These are phyloP conservation scores for Drosophila arawakana DNA, from an alignment of 1,140 invertebrate genomes.

Conservation along the genomic window DNA sequence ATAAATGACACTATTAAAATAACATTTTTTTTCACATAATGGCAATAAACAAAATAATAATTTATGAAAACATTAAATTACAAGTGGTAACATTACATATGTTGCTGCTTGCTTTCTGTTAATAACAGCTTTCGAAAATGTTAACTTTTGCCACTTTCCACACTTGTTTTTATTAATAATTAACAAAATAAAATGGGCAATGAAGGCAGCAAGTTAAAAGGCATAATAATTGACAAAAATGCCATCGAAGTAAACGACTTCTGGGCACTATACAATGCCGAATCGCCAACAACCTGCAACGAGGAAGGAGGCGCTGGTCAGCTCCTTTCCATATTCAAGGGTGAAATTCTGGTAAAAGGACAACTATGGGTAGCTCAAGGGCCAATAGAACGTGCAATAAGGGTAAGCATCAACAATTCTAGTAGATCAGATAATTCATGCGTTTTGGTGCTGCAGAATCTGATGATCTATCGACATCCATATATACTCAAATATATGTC, in stretches of 20 bases:
- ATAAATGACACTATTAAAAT: no score
- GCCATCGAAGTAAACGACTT: conserved; percentile 90
- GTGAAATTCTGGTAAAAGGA: conserved; percentile 86
- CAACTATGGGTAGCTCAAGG: conserved; percentile 88
- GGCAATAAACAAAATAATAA: background rate
- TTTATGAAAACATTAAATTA: background rate
- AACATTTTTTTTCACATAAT: background rate
- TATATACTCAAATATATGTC: conserved; percentile 91
- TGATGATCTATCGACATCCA: conserved; percentile 92
- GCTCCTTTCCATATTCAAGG: conserved; percentile 89
- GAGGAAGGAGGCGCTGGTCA: conserved; percentile 87
- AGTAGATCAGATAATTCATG: background rate
- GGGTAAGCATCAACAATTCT: conserved; percentile 85
- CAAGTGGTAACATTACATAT: background rate
- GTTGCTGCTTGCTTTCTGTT: conserved; percentile 12
- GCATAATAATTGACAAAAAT: conserved; percentile 90
- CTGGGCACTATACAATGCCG: conserved; percentile 90
- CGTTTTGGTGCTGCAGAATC: conserved; percentile 87
- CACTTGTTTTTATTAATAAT: conserved; percentile 37
- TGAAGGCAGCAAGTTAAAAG: conserved; percentile 89
- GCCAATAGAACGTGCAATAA: conserved; percentile 90
- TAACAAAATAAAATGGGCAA: conserved; percentile 88
- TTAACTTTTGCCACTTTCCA: conserved; percentile 28
- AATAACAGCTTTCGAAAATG: conserved; percentile 29
- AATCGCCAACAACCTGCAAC: conserved; percentile 85